Evolutionary conservation across 2,797 vertebrate species (phyloP).

Genomic region (Meriones psammophilus): DNA sequence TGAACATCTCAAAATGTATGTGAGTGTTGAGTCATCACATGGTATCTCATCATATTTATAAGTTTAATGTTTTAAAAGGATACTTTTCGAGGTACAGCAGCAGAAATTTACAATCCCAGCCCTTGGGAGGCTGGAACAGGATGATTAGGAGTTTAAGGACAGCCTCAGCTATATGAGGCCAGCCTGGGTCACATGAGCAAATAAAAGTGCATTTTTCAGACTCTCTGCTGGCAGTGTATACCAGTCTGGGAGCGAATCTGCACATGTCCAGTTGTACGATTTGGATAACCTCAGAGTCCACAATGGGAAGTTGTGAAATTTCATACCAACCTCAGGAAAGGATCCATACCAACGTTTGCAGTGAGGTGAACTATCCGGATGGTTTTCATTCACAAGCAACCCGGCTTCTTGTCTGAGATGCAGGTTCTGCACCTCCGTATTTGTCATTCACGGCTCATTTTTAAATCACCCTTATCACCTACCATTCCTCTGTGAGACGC

Average conservation of each 20-base stretch:
- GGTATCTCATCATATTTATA: not conserved
- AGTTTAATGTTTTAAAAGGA: not conserved
- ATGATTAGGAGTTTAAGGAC: not conserved
- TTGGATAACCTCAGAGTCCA: slow-evolving; percentile 82
- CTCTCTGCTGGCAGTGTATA: not conserved
- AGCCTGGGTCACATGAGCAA: not conserved
- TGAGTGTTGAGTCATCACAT: not conserved
- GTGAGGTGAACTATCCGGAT: slow-evolving; percentile 85
- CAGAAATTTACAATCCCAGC: not conserved
- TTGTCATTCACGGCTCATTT: not conserved
- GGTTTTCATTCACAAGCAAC: not conserved
- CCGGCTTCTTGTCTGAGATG: not conserved
- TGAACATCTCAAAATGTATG: not conserved
- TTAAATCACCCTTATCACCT: not conserved
- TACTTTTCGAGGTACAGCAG: not conserved
- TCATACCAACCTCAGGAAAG: slow-evolving; percentile 91
- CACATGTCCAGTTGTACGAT: not conserved
- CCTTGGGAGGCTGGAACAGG: not conserved
- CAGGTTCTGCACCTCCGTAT: not conserved
- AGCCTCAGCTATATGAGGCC: not conserved
- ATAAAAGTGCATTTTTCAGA: not conserved
- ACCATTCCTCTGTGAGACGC: no score
- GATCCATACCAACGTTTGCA: slow-evolving; percentile 92
- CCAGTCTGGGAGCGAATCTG: no score
- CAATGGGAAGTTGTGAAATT: slow-evolving; percentile 88